Evolutionary conservation across 2,797 vertebrate species (phyloP).

Genomic region (Otus scops): DNA sequence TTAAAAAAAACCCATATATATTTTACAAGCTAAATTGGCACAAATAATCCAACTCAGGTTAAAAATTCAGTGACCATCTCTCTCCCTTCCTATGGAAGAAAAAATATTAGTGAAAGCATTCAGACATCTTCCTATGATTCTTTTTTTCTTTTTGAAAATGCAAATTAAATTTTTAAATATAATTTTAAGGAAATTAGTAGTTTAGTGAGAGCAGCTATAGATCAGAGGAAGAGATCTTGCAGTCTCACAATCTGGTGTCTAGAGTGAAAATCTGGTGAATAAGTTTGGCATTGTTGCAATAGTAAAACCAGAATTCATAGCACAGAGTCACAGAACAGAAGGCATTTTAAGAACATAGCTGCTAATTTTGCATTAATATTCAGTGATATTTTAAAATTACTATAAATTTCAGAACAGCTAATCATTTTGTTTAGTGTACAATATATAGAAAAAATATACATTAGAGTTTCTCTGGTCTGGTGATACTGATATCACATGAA

Average conservation of each 20-base stretch:
- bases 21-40: background rate
- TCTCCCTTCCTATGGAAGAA: background rate
- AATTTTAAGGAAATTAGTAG: background rate
- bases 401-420: background rate
- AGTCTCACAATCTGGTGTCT: background rate
- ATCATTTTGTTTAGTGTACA: background rate
- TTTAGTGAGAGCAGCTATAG: background rate
- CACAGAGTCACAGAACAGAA: background rate
- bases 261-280: background rate
- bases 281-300: background rate
- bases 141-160: background rate
- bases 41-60: background rate
- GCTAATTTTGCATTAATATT: background rate
- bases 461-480: background rate
- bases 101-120: background rate
- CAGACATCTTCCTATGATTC: background rate
- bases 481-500: background rate
- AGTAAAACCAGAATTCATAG: background rate
- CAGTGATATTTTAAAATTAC: background rate
- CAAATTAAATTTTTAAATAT: background rate
- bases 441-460: background rate
- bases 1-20: no score
- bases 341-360: background rate
- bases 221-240: background rate
- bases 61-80: background rate